phyloP scores from a whole-genome alignment of 1,140 invertebrate genomes.

The Drosophila triauraria region DNA sequence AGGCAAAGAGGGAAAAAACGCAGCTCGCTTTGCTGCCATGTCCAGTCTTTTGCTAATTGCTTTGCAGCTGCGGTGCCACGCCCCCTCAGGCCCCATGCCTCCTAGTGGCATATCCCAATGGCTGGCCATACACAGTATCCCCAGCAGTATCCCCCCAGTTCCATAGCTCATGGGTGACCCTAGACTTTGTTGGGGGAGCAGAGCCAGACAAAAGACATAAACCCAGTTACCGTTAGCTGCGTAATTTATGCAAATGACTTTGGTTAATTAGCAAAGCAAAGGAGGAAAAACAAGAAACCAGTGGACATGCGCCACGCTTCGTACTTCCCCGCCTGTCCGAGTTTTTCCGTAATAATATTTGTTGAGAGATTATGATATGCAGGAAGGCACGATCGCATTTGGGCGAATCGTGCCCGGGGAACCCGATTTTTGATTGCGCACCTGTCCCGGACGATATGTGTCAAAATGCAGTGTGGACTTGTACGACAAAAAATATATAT shows the following conservation, averaged over 20 bases:
- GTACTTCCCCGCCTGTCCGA: not conserved
- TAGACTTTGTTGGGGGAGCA: slow-evolving; percentile 9
- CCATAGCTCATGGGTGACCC: slow-evolving; percentile 28
- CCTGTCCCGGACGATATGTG: slow-evolving; percentile 34
- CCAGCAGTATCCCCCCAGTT: slow-evolving; percentile 9
- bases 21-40: slow-evolving; percentile 56
- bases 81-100: slow-evolving; percentile 34
- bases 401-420: slow-evolving; percentile 29
- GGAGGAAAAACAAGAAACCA: slow-evolving; percentile 28
- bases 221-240: slow-evolving; percentile 78
- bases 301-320: slow-evolving; percentile 23
- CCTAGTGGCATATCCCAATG: slow-evolving; percentile 11
- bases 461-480: slow-evolving; percentile 26
- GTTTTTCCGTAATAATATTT: slow-evolving; percentile 36
- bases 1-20: slow-evolving; percentile 25
- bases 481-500: not conserved
- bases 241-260: slow-evolving; percentile 81
- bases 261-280: slow-evolving; percentile 70
- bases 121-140: slow-evolving; percentile 13
- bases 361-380: slow-evolving; percentile 35
- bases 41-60: slow-evolving; percentile 76
- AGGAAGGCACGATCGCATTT: slow-evolving; percentile 41
- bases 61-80: slow-evolving; percentile 71
- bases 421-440: slow-evolving; percentile 42
- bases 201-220: slow-evolving; percentile 72